Evolutionary conservation across 2,888 invertebrate species (phyloP).

Genomic region (Ophion costatus): DNA sequence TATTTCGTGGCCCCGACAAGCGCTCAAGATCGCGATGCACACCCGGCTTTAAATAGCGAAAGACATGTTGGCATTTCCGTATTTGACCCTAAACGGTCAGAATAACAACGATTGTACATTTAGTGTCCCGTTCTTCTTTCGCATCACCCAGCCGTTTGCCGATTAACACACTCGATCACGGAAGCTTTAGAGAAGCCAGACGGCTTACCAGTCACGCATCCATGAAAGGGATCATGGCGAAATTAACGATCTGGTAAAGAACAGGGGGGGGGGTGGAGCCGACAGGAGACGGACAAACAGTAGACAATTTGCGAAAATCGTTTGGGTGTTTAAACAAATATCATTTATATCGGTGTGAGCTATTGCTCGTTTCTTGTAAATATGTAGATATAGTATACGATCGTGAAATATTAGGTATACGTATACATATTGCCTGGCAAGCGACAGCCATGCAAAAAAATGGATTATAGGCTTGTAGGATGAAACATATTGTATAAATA

Average conservation of each 20-base stretch:
- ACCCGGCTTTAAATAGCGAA: conserved; percentile 70
- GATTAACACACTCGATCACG: not conserved
- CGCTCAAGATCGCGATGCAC: conserved; percentile 1
- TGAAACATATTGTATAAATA: conserved; percentile 5
- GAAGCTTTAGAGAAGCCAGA: not conserved
- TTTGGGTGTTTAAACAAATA: not conserved
- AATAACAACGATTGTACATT: conserved; percentile 77
- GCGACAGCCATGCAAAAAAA: not conserved
- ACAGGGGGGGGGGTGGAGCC: too few species aligned
- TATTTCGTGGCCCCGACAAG: not conserved
- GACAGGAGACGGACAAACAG: not conserved
- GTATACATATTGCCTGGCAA: conserved; percentile 23
- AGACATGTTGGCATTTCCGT: conserved; percentile 77
- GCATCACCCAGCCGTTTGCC: not conserved
- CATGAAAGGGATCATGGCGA: too few species aligned
- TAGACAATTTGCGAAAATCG: not conserved
- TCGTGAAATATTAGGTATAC: conserved; percentile 21
- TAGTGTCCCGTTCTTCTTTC: conserved; percentile 48
- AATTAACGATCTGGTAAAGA: too few species aligned
- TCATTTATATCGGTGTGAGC: conserved; percentile 1
- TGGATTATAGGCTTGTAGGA: conserved; percentile 2
- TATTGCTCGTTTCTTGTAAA: conserved; percentile 74
- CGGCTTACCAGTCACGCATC: too few species aligned
- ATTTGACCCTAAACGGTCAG: conserved; percentile 57
- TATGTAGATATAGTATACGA: conserved; percentile 78